Evolutionary conservation across 2,888 invertebrate genomes (phyloP).

Genomic region (Cerastis leucographa): DNA sequence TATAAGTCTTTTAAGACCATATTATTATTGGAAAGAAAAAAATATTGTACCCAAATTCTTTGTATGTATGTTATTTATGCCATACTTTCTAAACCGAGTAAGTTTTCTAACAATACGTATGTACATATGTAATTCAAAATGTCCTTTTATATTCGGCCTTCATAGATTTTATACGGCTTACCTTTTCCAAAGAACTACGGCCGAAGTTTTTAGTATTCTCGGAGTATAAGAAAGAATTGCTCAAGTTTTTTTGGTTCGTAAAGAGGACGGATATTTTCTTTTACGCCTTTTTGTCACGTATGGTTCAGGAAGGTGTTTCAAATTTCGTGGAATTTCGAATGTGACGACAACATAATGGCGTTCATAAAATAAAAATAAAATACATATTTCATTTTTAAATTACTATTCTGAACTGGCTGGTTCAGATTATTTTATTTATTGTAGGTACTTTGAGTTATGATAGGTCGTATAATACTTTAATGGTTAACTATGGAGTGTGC

Average conservation of each 20-base stretch:
- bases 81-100: background rate
- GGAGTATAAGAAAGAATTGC: constrained; percentile 48
- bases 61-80: constrained; percentile 18
- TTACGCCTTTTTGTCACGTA: constrained; percentile 22
- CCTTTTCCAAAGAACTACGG: constrained; percentile 20
- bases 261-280: constrained; percentile 35
- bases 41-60: constrained; percentile 25
- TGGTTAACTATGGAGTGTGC: background rate
- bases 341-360: background rate
- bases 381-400: background rate
- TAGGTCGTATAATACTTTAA: background rate
- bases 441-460: background rate
- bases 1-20: background rate
- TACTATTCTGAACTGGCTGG: background rate
- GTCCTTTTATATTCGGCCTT: constrained; percentile 39
- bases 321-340: constrained; percentile 11
- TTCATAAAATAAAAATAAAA: background rate
- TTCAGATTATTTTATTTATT: background rate
- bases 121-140: constrained; percentile 26
- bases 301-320: constrained; percentile 17
- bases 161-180: constrained; percentile 21
- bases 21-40: constrained; percentile 10
- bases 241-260: constrained; percentile 53
- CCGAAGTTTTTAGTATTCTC: constrained; percentile 52
- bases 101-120: constrained; percentile 33